Evolutionary conservation across 2,113 vertebrate species (phyloP), one percentile per base, ranked within the genome.

Genomic region (Phalacrocorax carbo): DNA sequence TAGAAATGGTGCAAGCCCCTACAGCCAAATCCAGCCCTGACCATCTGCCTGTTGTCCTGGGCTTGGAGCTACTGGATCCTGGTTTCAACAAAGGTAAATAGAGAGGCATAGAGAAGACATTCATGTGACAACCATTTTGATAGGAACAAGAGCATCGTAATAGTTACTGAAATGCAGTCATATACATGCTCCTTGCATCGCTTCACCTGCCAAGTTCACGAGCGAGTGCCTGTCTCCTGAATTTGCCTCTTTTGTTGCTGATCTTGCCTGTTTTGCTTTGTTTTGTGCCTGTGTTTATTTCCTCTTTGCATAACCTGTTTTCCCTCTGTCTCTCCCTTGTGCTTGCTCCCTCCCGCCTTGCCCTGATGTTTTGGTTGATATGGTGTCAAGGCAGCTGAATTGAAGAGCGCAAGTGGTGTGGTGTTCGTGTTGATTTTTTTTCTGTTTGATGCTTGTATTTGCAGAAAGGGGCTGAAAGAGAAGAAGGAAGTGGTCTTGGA

Each of bases 151-250:
- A 76, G 16, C 44, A 64, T 64, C 27, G 0, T 55, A 12, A 13
- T 25, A 3, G 4, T 55, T 77, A 12, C 60, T 62, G 83, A 79
- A 81, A 81, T 15, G 20, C 38, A 51, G 60, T 42, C 48, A 4
- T 11, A 27, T 22, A 25, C 1, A 0, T 2, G 46, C 55, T 83
- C 40, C 64, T 86, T 0, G 0, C 57, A 60, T 71, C 0, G 0
- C 18, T 83, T 86, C 29, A 81, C 64, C 55, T 84, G 51, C 48
- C 80, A 71, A 11, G 7, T 27, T 73, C 72, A 48, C 4, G 5
- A 62, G 15, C 4, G 5, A 62, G 15, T 68, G 26, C 36, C 27
- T 81, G 71, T 86, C 55, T 91, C 42, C 85, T 66, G 51, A 65
- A 44, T 46, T 49, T 71, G 49, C 57, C 30, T 86, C 58, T 83